phyloP scores from a whole-genome alignment of 23 tunicate genomes.

The Styela plicata region DNA sequence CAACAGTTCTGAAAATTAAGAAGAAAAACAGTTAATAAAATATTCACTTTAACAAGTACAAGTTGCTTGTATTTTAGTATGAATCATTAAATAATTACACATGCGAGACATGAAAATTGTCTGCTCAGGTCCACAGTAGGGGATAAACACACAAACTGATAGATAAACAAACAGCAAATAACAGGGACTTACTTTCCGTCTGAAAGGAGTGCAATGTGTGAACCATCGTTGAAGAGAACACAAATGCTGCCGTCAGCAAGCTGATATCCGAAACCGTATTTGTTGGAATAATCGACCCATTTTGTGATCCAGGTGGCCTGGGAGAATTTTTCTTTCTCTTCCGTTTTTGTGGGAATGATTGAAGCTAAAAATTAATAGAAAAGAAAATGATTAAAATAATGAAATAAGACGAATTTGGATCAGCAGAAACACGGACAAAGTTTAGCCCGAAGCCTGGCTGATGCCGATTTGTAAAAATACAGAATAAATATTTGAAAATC shows the following conservation, averaged over 20 bases:
- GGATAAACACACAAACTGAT: too few species aligned
- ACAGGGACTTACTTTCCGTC: slow-evolving; percentile 69
- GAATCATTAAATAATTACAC: too few species aligned
- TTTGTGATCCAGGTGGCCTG: slow-evolving; percentile 77
- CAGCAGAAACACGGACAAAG: background rate
- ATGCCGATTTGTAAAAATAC: background rate
- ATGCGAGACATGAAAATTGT: too few species aligned
- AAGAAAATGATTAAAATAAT: background rate
- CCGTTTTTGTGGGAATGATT: background rate
- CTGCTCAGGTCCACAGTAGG: too few species aligned
- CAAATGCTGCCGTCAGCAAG: slow-evolving; percentile 83
- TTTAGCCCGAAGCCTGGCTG: too few species aligned
- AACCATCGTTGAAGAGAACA: slow-evolving; percentile 90
- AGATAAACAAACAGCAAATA: too few species aligned
- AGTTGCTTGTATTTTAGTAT: too few species aligned
- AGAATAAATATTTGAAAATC: background rate
- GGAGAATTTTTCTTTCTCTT: background rate
- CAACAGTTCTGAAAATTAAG: slow-evolving; percentile 18
- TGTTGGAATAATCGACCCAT: slow-evolving; percentile 98
- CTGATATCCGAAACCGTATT: slow-evolving; percentile 96
- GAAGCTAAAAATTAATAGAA: slow-evolving; percentile 3
- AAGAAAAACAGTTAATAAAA: too few species aligned
- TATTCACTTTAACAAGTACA: too few species aligned
- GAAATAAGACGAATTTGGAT: background rate
- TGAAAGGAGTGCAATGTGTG: slow-evolving; percentile 65